A percentile compares a stretch with the other conserved stretches of the same genome.
Conservation (phyloP, 2,113 vertebrate species). For the Balaenoptera acutorostrata region DNA sequence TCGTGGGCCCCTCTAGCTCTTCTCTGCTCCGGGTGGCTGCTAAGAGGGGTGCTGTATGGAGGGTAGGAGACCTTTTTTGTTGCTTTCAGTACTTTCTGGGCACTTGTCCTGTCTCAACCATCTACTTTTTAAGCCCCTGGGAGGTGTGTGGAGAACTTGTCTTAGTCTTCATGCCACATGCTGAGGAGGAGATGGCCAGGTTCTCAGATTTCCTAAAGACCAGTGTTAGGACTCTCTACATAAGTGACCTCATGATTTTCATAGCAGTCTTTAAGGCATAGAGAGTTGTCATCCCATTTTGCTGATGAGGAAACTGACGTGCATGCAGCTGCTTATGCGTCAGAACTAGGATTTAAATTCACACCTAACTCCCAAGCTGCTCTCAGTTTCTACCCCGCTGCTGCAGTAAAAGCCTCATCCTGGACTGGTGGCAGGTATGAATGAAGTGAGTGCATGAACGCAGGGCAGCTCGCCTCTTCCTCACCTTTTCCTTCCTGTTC, state of each 20-base stretch:
- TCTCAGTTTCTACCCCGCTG: too few species aligned
- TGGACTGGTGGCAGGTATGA: fast-evolving
- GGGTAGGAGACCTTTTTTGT: not conserved
- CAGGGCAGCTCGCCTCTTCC: fast-evolving
- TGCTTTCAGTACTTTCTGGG: not conserved
- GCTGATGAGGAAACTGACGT: not conserved
- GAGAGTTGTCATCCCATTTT: not conserved
- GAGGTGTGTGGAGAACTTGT: fast-evolving
- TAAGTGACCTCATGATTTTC: not conserved
- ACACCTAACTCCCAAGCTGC: not conserved
- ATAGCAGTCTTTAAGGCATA: not conserved
- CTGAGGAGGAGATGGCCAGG: not conserved
- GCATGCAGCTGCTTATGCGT: fast-evolving
- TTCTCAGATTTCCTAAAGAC: not conserved
- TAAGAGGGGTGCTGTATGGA: not conserved
- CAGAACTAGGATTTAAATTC: not conserved
- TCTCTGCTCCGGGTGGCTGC: not conserved
- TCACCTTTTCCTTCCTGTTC: not conserved
- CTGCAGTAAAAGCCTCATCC: fast-evolving
- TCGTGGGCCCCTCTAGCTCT: not conserved
- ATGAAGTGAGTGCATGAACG: not conserved
- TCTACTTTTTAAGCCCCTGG: not conserved
- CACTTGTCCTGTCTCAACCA: not conserved
- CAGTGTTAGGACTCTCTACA: not conserved
- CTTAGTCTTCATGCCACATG: not conserved